Percentiles rank a stretch among this genome's conserved stretches.
These are phyloP conservation scores for Spongilla lacustris DNA, from an alignment of 37 sponge, comb jelly and placozoan genomes.

Conservation along the genomic window DNA sequence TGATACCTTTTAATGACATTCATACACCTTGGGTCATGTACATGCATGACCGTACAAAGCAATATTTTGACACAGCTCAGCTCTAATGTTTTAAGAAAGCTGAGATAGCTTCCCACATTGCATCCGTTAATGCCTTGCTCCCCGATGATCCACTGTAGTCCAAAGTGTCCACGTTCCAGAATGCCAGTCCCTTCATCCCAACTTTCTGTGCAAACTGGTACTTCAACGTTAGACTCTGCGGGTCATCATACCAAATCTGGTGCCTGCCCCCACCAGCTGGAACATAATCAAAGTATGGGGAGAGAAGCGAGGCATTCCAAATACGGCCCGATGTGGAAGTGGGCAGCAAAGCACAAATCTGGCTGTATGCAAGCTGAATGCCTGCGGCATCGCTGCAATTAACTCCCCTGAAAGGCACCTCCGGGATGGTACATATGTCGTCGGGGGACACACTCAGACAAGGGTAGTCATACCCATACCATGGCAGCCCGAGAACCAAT, in stretches of 20 bases:
- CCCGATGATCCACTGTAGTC: slow-evolving; percentile 32
- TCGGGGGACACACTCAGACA: slow-evolving; percentile 41
- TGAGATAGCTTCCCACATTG: slow-evolving; percentile 59
- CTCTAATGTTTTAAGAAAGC: slow-evolving; percentile 13
- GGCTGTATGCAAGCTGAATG: slow-evolving; percentile 29
- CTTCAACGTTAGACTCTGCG: slow-evolving; percentile 78
- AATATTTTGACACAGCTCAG: background rate
- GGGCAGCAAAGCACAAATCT: slow-evolving; percentile 3
- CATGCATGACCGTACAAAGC: background rate
- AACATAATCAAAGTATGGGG: slow-evolving; percentile 67
- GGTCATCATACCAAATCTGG: slow-evolving; percentile 92
- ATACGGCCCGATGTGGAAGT: slow-evolving; percentile 10
- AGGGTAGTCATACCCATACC: slow-evolving; percentile 92
- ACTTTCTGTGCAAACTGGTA: slow-evolving; percentile 46
- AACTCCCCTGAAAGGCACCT: slow-evolving; percentile 70
- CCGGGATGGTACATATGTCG: slow-evolving; percentile 51
- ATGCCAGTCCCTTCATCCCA: slow-evolving; percentile 59
- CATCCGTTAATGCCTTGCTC: background rate
- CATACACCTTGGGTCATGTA: too few relatives aligned
- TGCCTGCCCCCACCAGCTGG: slow-evolving; percentile 32
- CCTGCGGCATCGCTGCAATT: slow-evolving; percentile 92
- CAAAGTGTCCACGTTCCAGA: slow-evolving; percentile 78
- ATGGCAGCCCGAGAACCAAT: slow-evolving; percentile 84
- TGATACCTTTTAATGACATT: too few relatives aligned
- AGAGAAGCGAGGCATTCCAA: slow-evolving; percentile 47